These are phyloP conservation scores for Euura lappo DNA, from an alignment of 1,140 invertebrate species.

Conservation along the genomic window DNA sequence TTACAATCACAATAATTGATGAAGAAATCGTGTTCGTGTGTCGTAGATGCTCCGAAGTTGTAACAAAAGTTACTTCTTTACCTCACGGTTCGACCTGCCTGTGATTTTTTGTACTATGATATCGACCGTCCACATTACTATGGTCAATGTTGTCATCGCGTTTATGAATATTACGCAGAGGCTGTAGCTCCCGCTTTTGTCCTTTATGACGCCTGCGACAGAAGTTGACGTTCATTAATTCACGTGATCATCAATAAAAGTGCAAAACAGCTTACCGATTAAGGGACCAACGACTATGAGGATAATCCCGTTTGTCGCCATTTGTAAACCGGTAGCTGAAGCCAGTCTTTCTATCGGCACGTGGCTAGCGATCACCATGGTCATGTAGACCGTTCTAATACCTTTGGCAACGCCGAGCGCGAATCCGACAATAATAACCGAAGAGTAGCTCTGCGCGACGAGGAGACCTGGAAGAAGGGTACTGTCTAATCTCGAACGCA, in stretches of 20 bases:
- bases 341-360: conserved; percentile 67
- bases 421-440: conserved; percentile 32
- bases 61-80: no score
- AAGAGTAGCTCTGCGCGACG: conserved; percentile 50
- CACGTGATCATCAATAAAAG: conserved; percentile 6
- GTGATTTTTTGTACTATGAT: conserved; percentile 22
- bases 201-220: conserved; percentile 52
- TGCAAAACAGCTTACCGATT: conserved; percentile 59
- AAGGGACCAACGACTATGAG: conserved; percentile 67
- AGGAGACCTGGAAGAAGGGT: conserved; percentile 57
- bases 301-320: conserved; percentile 68
- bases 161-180: conserved; percentile 55
- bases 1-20: no score
- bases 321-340: conserved; percentile 69
- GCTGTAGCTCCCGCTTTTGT: conserved; percentile 50
- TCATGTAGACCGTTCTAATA: conserved; percentile 71
- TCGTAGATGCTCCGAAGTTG: no score
- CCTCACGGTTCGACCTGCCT: background rate
- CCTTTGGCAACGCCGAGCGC: conserved; percentile 71
- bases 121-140: conserved; percentile 53
- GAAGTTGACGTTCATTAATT: conserved; percentile 9
- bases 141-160: conserved; percentile 45
- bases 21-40: no score
- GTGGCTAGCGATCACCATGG: conserved; percentile 71
- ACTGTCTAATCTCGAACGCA: background rate